phyloP scores from a whole-genome alignment of 2,888 invertebrate species.

The Lacanobia oleracea region DNA sequence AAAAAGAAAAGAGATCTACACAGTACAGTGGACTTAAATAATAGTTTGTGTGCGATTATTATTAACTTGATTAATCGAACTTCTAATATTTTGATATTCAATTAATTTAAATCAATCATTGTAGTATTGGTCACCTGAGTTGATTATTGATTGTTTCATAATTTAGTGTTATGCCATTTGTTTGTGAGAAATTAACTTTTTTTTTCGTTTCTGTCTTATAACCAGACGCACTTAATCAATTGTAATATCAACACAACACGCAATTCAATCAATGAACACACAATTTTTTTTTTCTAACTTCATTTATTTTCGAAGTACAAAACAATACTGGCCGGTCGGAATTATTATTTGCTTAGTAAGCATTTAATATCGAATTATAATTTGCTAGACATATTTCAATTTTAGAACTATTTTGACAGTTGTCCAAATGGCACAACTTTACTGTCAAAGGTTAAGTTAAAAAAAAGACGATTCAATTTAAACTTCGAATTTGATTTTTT shows the following conservation, averaged over 20 bases:
- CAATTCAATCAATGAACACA: no score
- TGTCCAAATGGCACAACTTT: background rate
- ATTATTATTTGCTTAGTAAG: no score
- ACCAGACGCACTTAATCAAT: no score
- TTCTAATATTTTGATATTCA: background rate
- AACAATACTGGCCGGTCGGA: background rate
- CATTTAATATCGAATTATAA: background rate
- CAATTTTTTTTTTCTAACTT: no score
- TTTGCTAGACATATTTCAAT: background rate
- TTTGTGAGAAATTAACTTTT: background rate
- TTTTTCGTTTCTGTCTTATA: background rate
- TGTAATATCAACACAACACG: no score
- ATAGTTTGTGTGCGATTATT: constrained; percentile 4
- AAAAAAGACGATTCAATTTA: no score
- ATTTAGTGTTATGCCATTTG: no score
- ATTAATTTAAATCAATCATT: background rate
- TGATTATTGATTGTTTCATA: background rate
- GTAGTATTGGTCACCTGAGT: background rate
- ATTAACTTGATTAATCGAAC: background rate
- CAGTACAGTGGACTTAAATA: constrained; percentile 2
- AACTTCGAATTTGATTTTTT: no score
- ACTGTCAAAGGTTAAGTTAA: no score
- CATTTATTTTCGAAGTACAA: background rate
- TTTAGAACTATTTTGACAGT: background rate
- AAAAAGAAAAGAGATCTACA: no score